Evolutionary conservation across 1,140 invertebrate species (phyloP), one percentile per base, ranked within the genome.

Genomic region (Ylistrum balloti): DNA sequence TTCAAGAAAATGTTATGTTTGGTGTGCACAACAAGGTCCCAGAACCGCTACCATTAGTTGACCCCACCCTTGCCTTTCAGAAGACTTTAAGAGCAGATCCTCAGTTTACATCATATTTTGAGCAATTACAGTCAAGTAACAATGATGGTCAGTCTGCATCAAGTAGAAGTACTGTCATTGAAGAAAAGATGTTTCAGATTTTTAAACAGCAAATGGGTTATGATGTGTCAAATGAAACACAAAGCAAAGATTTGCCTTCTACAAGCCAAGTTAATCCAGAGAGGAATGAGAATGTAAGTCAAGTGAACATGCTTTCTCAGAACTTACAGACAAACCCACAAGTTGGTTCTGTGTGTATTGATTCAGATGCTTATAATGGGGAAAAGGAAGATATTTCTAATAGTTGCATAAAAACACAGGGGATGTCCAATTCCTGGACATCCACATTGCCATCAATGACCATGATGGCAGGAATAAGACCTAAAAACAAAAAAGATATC

Each of bases 191-290:
- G 56, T 74, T 74, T 74, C 56, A 74, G 56, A 74, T 74, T 74
- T 74, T 74, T 74, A 74, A 74, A 74, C 56, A 74, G 56, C 56
- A 74, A 74, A 74, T 74, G 56, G 56, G 56, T 74, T 74, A 74
- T 74, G 56, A 74, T 28, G 15, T 74, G 28, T 28, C 56, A 74
- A 74, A 17, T 74, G 56, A 74, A 74, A 28, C 1, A 28, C 56
- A 74, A n/a, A 74, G 22, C 11, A 74, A 74, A 11, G 9, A 5
- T 1, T 28, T 74, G 56, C 15, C n/a, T 28, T 28, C 56, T n/a
- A 28, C 56, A 74, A 74, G 56, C 56, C 56, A 74, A 74, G 56
- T 74, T 28, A 74, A 74, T 74, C n/a, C 56, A 3, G 56, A 74
- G 56, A 5, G 22, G n/a, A 74, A n/a, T 74, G 45, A 48, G 45